Conservation (phyloP, 30 jellyfish, hydroid and myxozoan species). For the Clytia hemisphaerica region DNA sequence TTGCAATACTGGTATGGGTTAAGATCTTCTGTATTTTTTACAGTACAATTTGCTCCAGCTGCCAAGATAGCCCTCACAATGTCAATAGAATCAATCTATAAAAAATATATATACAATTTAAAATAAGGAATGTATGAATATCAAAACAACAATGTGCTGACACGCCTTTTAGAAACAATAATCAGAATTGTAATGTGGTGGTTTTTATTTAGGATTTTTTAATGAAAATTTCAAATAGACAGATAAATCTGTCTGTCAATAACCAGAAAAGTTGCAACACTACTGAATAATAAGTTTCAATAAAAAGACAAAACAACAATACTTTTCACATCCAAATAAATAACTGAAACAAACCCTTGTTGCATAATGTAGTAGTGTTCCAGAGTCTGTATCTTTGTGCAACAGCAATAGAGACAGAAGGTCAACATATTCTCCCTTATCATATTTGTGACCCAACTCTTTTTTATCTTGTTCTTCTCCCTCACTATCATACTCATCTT, state of each 20-base stretch:
- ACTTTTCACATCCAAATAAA: not conserved
- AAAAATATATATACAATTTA: not conserved
- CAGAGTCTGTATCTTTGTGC: constrained; percentile 84
- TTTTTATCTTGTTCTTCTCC: constrained; percentile 50
- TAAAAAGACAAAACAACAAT: not conserved
- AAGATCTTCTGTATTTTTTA: constrained; percentile 46
- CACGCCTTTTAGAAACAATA: not conserved
- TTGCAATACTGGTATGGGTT: constrained; percentile 73
- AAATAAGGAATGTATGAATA: not conserved
- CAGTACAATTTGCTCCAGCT: constrained; percentile 91
- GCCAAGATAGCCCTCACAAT: constrained; percentile 74
- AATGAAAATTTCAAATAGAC: not conserved
- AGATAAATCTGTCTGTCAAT: not conserved
- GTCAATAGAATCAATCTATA: constrained; percentile 72
- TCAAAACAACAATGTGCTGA: not conserved
- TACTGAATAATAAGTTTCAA: not conserved
- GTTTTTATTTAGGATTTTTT: too few species aligned
- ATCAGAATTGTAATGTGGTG: too few species aligned
- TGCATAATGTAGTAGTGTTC: constrained; percentile 95
- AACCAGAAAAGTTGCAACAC: not conserved
- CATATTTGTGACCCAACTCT: constrained; percentile 31
- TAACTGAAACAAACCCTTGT: constrained; percentile 57
- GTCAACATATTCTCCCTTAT: constrained; percentile 69
- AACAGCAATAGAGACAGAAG: constrained; percentile 63
- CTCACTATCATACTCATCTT: constrained; percentile 69